Conservation (phyloP, 2,797 vertebrate species). For the Pteropus rufus region DNA sequence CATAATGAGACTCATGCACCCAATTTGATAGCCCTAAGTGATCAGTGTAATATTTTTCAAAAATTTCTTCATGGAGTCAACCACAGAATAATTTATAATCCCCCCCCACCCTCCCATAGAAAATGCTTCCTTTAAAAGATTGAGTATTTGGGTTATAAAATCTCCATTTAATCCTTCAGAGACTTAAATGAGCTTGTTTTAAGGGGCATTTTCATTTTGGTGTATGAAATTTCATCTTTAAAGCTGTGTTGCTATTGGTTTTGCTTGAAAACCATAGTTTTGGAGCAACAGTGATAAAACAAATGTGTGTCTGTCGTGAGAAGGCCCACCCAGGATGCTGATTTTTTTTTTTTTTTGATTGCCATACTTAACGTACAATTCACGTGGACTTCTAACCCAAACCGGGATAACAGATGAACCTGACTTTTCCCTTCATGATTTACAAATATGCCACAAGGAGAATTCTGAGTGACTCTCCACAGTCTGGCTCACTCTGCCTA, state of each 20-base stretch:
- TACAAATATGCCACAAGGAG: background rate
- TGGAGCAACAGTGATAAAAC: background rate
- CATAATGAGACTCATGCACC: background rate
- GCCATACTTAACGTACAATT: background rate
- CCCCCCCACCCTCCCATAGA: background rate
- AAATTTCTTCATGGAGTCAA: background rate
- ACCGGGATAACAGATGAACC: background rate
- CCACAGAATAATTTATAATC: background rate
- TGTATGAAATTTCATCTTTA: background rate
- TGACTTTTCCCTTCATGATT: background rate
- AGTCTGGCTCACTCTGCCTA: background rate
- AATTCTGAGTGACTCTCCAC: background rate
- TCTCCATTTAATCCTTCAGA: background rate
- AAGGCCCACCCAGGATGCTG: background rate
- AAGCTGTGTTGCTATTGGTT: background rate
- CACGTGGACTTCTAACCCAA: background rate
- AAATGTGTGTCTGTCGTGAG: background rate
- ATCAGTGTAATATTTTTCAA: background rate
- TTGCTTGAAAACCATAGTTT: background rate
- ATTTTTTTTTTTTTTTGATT: background rate
- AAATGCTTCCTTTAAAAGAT: background rate
- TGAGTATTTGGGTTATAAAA: background rate
- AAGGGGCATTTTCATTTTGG: background rate
- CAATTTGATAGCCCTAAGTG: background rate
- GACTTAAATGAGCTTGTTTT: background rate